Evolutionary conservation across 2,113 vertebrate genomes (phyloP).

Genomic region (Polypterus senegalus): DNA sequence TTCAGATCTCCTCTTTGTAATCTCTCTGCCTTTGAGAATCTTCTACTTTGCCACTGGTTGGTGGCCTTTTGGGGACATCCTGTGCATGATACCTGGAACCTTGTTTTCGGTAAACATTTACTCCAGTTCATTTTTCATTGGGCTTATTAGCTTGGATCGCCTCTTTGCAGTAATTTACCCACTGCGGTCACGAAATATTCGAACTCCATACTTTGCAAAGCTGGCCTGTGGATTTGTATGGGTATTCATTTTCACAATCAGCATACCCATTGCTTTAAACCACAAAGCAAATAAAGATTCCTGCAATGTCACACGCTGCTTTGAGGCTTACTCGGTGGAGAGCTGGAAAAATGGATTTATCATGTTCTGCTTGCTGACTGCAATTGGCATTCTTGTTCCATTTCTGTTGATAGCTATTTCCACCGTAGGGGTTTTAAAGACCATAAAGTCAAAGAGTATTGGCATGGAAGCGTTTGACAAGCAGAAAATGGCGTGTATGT

Average conservation of each 20-base stretch:
- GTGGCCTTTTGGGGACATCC: slow-evolving; percentile 15
- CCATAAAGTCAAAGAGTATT: slow-evolving; percentile 1
- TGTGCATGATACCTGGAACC: slow-evolving; percentile 21
- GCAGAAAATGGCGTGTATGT: slow-evolving; percentile 21
- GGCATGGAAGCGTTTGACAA: slow-evolving; percentile 7
- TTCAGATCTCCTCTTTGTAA: slow-evolving; percentile 22
- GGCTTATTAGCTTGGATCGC: slow-evolving; percentile 21
- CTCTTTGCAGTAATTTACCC: slow-evolving; percentile 26
- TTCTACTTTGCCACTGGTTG: slow-evolving; percentile 14
- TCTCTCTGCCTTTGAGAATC: slow-evolving; percentile 24
- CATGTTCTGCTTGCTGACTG: slow-evolving; percentile 15
- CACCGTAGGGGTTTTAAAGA: slow-evolving; percentile 14
- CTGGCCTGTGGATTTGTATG: slow-evolving; percentile 9
- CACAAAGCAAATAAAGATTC: background rate
- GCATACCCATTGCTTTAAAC: slow-evolving; percentile 17
- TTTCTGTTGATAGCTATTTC: slow-evolving; percentile 20
- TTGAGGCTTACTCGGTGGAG: slow-evolving; percentile 2
- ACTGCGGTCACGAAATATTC: slow-evolving; percentile 10
- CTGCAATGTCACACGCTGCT: slow-evolving; percentile 9
- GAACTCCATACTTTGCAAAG: slow-evolving; percentile 10
- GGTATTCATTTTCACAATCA: slow-evolving; percentile 12
- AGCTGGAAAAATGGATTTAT: slow-evolving; percentile 15
- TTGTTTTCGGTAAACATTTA: slow-evolving; percentile 24
- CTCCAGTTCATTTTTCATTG: slow-evolving; percentile 23
- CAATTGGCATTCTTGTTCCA: slow-evolving; percentile 15